A percentile compares a stretch with the other conserved stretches of the same genome.
phyloP scores from a whole-genome alignment of 2,113 vertebrate species.

The Arvicanthis niloticus region DNA sequence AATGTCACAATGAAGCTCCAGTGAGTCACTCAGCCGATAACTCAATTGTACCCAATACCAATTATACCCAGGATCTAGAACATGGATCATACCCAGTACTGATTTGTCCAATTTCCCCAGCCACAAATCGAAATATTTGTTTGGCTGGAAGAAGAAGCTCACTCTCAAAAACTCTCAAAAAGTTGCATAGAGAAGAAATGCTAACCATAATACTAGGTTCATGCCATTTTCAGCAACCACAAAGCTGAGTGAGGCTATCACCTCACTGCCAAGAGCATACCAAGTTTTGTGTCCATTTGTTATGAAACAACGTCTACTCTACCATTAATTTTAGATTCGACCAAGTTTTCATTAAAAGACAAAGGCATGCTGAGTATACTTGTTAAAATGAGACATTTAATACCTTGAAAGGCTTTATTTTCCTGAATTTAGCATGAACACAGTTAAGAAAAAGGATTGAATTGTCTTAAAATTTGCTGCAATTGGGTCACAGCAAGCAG shows the following conservation, averaged over 20 bases:
- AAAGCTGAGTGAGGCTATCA: neutral
- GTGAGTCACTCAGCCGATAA: neutral
- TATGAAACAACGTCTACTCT: neutral
- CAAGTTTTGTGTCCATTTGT: neutral
- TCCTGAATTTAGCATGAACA: neutral
- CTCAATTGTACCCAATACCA: slow-evolving; percentile 53
- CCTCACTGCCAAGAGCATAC: neutral
- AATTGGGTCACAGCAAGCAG: neutral
- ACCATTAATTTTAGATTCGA: neutral
- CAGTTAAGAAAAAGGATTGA: neutral
- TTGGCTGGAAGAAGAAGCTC: neutral
- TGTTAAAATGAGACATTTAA: neutral
- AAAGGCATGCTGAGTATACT: neutral
- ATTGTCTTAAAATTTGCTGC: neutral
- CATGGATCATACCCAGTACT: slow-evolving; percentile 33
- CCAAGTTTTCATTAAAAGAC: neutral
- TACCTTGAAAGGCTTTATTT: neutral
- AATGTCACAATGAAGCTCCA: neutral
- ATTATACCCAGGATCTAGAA: slow-evolving; percentile 25
- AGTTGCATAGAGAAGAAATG: neutral
- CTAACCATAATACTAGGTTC: too few species aligned
- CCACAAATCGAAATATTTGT: neutral
- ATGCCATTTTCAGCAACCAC: neutral
- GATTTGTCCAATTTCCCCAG: neutral
- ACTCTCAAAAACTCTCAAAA: neutral